Evolutionary conservation across 2,113 vertebrate genomes (phyloP), one percentile per base, ranked within the genome.

Genomic region (Microcebus lehilahytsara): DNA sequence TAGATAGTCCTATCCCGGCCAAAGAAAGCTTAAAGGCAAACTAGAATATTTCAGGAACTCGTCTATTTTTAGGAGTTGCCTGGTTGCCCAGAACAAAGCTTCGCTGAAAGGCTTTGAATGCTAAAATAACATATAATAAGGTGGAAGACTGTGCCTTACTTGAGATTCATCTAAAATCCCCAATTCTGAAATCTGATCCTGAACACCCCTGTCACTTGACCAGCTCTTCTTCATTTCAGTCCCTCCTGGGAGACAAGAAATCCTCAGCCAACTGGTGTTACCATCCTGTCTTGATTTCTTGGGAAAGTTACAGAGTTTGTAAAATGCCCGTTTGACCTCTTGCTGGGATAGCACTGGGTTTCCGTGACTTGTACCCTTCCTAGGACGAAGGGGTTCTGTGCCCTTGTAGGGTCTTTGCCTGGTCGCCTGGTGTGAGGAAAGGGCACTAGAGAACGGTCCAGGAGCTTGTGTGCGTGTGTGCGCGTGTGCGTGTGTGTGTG

Each of bases 31-130:
- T 96, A 92, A 81, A 87, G 95, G 66, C 90, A 96, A 97, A 75
- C 40, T n/a, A 37, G 53, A 85, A 88, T 77, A 94, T 95, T 97
- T 96, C 90, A 95, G 86, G 96, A 94, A 95, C 64, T 60, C 90
- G 83, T 96, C 97, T 98, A 98, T 98, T 98, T 98, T 98, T 97
- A 96, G 97, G 40, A 89, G 83, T 72, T 86, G 93, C 86, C 19
- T 2, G 46, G 62, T 53, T 75, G 80, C 93, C 94, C 96, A 95
- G 92, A 96, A 94, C 86, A 58, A 81, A 86, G 42, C 88, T 83
- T 92, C 67, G 16, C 92, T 75, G 62, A 60, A 94, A 42, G 42
- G 12, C 49, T 94, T 81, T 81, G 74, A 93, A 96, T 34, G 37
- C 74, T 51, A 67, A 96, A 78, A 83, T 58, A 86, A 69, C n/a